Evolutionary conservation across 2,113 vertebrate genomes (phyloP), one percentile per base, ranked within the genome.

Genomic region (Oxygymnocypris stewartii): DNA sequence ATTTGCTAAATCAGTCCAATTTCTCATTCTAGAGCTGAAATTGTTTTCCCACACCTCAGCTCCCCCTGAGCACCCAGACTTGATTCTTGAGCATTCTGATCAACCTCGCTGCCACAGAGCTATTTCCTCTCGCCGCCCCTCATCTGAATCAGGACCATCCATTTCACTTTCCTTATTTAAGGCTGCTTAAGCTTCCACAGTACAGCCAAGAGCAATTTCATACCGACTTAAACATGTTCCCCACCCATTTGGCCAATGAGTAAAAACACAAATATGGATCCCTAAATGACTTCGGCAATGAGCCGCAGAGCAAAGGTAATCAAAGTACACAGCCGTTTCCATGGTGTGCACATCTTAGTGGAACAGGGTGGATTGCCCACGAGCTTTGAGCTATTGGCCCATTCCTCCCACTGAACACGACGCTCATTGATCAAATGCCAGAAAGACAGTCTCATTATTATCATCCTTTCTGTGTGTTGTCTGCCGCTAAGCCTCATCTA

Each of bases 391-490:
- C 92, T 85, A 78, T 86, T 88, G 87, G 88, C 90, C 90, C 90
- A 88, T 90, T 94, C 91, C 91, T 90, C 88, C 90, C 89, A 44
- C 47, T 75, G 90, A 94, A 94, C 94, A 95, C 93, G 92, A 92
- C 88, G 88, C 91, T 91, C 93, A 95, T 95, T 94, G 94, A 95
- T 94, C 93, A 93, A 92, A 91, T 90, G 89, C 91, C 91, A 89
- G 90, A 92, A 91, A 94, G 92, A 93, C 92, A 90, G 91, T 91
- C 93, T 95, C 95, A 95, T 94, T 95, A 94, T 92, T 75, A 65
- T 79, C 88, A 80, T 87, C 82, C 74, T 83, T 49, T 51, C 88
- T 85, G 76, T 88, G 89, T 81, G 88, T 89, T 92, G 92, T 89
- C 90, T 90, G 89, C 87, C 42, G 86, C 87, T 84, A 88, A 23